Evolutionary conservation across 2,797 vertebrate genomes (phyloP), one percentile per base, ranked within the genome.

Genomic region (Podarcis siculus): DNA sequence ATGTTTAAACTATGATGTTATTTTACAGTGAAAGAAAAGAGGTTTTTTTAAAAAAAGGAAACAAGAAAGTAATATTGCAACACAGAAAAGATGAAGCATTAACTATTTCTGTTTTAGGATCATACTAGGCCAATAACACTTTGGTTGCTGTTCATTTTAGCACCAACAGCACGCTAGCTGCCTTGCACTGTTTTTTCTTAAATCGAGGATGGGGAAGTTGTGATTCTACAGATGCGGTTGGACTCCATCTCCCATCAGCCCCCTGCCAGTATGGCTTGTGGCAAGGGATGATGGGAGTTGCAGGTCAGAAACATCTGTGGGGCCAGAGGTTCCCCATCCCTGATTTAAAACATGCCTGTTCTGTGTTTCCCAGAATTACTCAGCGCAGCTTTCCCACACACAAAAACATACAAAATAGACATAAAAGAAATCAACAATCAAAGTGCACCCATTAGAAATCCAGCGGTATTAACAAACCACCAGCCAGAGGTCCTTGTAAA

Each of bases 41-140:
- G 6, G 19, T 27, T 35, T 2, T 86, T 78, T 23, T 75, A 17
- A 75, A 15, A 19, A 72, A 4, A 72, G 13, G 39, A 2, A 64
- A 89, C 80, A 1, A 89, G 79, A 15, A 39, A 83, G 30, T 23
- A 23, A 13, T 75, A 85, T 45, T 82, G 23, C 86, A 39, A 45
- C 30, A 58, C 81, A 80, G 61, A 91, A 85, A 37, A 89, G 73
- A 30, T 72, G 76, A 95, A 90, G 90, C 82, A 76, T 89, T 64
- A 76, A 64, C 85, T 93, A 90, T 86, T 42, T 79, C 7, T 77
- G 90, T 92, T 83, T 49, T 71, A 25, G 75, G 42, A 13, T 42
- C 82, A 21, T 69, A 75, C n/a, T 83, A 58, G 75, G 45, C 64
- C 69, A 66, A 37, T 66, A 30, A 67, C 15, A 49, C 25, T 4